A percentile compares a stretch with the other conserved stretches of the same genome.
These are phyloP conservation scores for Phaonia tiefii DNA, from an alignment of 2,888 invertebrate genomes.

Conservation along the genomic window DNA sequence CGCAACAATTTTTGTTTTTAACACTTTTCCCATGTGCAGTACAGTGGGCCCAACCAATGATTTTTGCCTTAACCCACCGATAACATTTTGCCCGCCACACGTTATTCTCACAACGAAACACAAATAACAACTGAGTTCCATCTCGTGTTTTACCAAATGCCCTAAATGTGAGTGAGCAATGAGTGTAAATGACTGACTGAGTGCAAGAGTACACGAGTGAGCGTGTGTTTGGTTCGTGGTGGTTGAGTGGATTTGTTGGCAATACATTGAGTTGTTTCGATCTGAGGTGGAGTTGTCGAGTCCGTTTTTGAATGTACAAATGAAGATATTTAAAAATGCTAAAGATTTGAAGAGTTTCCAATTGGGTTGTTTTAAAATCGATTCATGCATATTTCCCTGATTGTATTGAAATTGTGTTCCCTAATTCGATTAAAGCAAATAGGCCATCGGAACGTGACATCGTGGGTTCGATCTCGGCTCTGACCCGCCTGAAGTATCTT, in stretches of 20 bases:
- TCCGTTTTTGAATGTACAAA: neutral
- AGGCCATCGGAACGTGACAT: too few relatives aligned
- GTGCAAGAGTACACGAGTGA: constrained; percentile 29
- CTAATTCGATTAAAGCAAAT: too few relatives aligned
- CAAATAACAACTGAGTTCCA: constrained; percentile 62
- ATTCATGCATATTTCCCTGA: too few relatives aligned
- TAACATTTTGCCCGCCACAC: constrained; percentile 30
- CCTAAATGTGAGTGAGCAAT: neutral
- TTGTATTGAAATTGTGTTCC: too few relatives aligned
- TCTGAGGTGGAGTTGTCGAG: constrained; percentile 35
- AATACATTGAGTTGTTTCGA: constrained; percentile 9
- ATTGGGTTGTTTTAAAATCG: too few relatives aligned
- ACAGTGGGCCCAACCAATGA: constrained; percentile 24
- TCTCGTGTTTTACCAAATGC: constrained; percentile 54
- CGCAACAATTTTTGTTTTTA: constrained; percentile 44
- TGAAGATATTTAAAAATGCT: too few relatives aligned
- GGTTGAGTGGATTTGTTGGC: constrained; percentile 26
- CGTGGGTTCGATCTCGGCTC: too few relatives aligned
- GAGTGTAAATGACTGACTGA: neutral
- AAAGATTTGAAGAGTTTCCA: too few relatives aligned
- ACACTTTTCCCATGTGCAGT: constrained; percentile 42
- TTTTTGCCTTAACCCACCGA: constrained; percentile 31
- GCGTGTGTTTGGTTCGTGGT: constrained; percentile 45
- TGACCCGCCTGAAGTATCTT: too few relatives aligned
- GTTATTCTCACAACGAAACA: constrained; percentile 56